Evolutionary conservation across 2,888 invertebrate genomes (phyloP).

Genomic region (Blastobasis lacticolella): DNA sequence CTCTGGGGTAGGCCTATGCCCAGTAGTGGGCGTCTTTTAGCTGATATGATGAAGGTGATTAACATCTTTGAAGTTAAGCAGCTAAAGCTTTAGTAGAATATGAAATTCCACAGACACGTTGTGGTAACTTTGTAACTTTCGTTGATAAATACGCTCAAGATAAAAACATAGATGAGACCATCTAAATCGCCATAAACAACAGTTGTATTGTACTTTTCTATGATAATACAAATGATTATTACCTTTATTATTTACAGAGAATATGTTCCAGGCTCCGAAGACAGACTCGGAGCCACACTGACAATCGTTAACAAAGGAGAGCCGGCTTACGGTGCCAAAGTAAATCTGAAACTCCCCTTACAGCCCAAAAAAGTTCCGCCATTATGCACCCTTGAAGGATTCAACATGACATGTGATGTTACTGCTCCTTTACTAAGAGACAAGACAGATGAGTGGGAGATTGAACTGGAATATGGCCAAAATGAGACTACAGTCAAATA

Average conservation of each 20-base stretch:
- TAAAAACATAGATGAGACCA: too few relatives aligned
- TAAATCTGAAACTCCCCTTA: constrained; percentile 40
- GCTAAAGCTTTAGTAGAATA: too few relatives aligned
- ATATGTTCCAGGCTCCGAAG: constrained; percentile 45
- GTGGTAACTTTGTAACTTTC: too few relatives aligned
- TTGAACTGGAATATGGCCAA: constrained; percentile 50
- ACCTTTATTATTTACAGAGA: constrained; percentile 27
- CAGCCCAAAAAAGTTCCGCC: constrained; percentile 46
- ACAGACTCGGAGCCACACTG: constrained; percentile 43
- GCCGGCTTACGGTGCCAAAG: constrained; percentile 54
- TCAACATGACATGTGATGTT: constrained; percentile 42
- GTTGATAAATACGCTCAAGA: too few relatives aligned
- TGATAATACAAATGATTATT: too few relatives aligned
- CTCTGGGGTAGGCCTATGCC: too few relatives aligned
- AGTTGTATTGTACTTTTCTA: too few relatives aligned
- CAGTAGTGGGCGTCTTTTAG: too few relatives aligned
- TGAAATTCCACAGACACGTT: too few relatives aligned
- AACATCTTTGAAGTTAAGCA: too few relatives aligned
- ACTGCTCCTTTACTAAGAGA: constrained; percentile 45
- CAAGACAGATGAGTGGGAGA: constrained; percentile 37
- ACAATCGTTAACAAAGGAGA: constrained; percentile 46
- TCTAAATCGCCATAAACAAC: too few relatives aligned
- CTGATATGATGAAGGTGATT: too few relatives aligned
- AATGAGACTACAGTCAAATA: constrained; percentile 25
- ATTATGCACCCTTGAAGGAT: constrained; percentile 38